Evolutionary conservation across 2,797 vertebrate genomes (phyloP).

Genomic region (Clamator glandarius): DNA sequence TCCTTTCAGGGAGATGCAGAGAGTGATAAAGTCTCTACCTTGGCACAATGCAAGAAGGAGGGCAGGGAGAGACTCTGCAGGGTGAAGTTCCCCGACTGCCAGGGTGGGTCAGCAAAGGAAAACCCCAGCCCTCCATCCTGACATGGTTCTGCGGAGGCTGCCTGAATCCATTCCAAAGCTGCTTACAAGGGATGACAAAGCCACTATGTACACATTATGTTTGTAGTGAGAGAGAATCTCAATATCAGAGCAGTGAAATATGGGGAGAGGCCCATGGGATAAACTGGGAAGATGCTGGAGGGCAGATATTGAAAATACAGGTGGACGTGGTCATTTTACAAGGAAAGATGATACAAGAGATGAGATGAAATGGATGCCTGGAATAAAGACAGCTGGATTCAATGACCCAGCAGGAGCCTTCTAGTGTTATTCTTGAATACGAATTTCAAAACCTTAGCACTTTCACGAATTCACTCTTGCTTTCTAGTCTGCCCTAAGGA

Average conservation of each 20-base stretch:
- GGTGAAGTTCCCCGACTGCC: too few species aligned
- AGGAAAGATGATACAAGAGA: neutral
- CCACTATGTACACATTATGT: too few species aligned
- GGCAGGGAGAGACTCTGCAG: too few species aligned
- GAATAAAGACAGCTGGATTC: neutral
- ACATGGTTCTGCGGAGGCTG: too few species aligned
- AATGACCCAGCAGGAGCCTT: neutral
- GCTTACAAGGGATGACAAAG: too few species aligned
- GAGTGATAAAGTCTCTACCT: too few species aligned
- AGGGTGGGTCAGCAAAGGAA: too few species aligned
- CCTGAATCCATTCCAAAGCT: too few species aligned
- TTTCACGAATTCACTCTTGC: neutral
- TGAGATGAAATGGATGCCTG: neutral
- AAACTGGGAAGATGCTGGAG: neutral
- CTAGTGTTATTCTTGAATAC: neutral
- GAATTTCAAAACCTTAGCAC: neutral
- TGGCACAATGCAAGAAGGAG: too few species aligned
- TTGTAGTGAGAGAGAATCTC: too few species aligned
- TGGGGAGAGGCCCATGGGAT: neutral
- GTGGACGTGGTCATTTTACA: neutral
- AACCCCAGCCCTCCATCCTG: too few species aligned
- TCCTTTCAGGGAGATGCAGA: too few species aligned
- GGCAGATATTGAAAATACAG: neutral
- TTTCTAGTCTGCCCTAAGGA: neutral
- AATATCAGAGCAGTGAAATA: neutral